Base-by-base conservation (phyloP, 1,140 invertebrate species). In the Drosophila takahashii region DNA sequence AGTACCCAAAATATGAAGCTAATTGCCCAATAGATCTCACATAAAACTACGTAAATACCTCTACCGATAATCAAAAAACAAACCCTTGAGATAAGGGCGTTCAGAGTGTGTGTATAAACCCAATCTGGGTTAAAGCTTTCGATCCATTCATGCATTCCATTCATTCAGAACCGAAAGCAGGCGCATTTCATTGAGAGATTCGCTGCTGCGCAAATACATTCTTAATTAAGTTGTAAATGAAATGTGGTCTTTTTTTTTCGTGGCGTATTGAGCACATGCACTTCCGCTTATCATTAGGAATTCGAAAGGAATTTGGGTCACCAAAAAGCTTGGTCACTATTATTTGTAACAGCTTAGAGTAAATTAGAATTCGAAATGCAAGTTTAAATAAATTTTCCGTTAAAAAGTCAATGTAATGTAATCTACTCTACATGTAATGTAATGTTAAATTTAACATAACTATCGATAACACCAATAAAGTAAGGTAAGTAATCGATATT, bases 161-260 rank as follows among this genome's bases (percentile, higher is more conserved):
- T 73, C 77, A 80, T 70, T 76, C 77, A 80, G 66, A 70, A 41
- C 60, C 32, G n/a, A 44, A 32, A 37, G 26, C 53, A 54, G 54
- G 47, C 45, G 66, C 47, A 64, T 50, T 47, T 75, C 47, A 83
- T 66, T 71, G 42, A 41, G 52, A 42, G 32, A 34, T 27, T 61
- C 27, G 51, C 42, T 75, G 74, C 81, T 81, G 81, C 81, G 81
- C 81, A 86, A 86, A 86, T 72, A 86, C 75, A 81, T 81, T 86
- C 66, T 78, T 65, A 86, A 86, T 86, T 86, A 81, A 75, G 81
- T 79, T 86, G 77, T 86, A 85, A 81, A 79, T 57, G 72, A 79
- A 85, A 85, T 81, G 76, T 77, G 77, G 64, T 80, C 77, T n/a
- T 3, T 22, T 2, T 77, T 85, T 73, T 77, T 77, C 6, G 8